Base-by-base conservation (phyloP, 35 echinoderm and acorn worm species). In the Stichopus chloronotus region DNA sequence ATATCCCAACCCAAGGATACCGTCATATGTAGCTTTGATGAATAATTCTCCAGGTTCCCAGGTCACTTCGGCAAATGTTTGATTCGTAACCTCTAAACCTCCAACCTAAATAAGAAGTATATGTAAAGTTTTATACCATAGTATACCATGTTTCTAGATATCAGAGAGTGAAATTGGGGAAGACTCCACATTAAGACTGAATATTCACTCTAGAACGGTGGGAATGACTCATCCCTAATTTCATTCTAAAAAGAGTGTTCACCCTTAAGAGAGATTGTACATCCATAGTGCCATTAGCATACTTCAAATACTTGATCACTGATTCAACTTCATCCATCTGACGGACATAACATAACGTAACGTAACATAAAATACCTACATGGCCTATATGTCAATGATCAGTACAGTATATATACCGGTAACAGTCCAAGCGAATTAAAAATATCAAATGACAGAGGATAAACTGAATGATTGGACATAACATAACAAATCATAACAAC, bases 11-110 rank as follows among this genome's bases (percentile, higher is more conserved):
- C 93, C 93, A 13, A 94, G 57, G 6, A 94, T 88, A 58, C 93
- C 93, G 72, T 94, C 93, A 88, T 90, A 89, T 24, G 72, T 79
- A 8, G 87, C 93, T 19, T 22, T 72, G 6, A 90, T 56, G 78
- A 81, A 88, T 13, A 71, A 53, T 16, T 56, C 54, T 9, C 93
- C 84, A 23, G 85, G 93, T 74, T 94, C 93, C 57, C 79, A 65
- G 7, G 72, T 89, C 5, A 85, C 93, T 79, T 94, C 93, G 22
- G 74, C 93, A 90, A 94, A 94, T 58, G 86, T 94, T 60, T 88
- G 85, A 59, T 81, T 90, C 25, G 76, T 90, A 19, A 84, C 84
- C 23, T 55, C 53, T 7, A 89, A 43, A 4, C 5, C 55, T 78
- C 58, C 71, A 56, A 94, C 76, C 93, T 94, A 24, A 17, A 54